phyloP scores from a whole-genome alignment of 2,888 invertebrate genomes.

The Orchesella flavescens region DNA sequence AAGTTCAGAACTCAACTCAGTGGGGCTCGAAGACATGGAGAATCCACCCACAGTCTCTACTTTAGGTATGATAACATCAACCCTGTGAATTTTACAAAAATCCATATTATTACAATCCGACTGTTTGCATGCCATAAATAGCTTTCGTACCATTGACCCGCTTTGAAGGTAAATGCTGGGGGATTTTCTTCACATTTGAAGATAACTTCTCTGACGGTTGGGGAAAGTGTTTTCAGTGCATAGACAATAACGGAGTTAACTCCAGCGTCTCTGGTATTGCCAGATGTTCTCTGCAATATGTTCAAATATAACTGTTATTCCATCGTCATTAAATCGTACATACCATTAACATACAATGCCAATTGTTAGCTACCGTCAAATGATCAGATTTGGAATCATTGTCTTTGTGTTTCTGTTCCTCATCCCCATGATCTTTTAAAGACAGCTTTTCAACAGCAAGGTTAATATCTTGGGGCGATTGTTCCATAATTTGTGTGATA shows the following conservation, averaged over 20 bases:
- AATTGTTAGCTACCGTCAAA: neutral
- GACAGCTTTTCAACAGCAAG: no score
- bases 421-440: no score
- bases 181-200: conserved; percentile 70
- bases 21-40: conserved; percentile 75
- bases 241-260: conserved; percentile 57
- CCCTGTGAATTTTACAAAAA: conserved; percentile 73
- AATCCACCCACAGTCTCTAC: conserved; percentile 75
- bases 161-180: conserved; percentile 73
- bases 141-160: conserved; percentile 75
- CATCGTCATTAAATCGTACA: neutral
- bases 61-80: conserved; percentile 75
- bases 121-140: neutral
- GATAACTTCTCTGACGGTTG: conserved; percentile 68
- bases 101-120: neutral
- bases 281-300: conserved; percentile 49
- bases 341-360: neutral
- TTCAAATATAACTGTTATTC: neutral
- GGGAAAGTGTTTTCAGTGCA: conserved; percentile 58
- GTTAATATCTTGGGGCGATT: no score
- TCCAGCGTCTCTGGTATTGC: conserved; percentile 48
- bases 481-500: no score
- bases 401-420: no score
- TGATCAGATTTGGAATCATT: neutral
- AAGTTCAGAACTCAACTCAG: conserved; percentile 71